These are phyloP conservation scores for Campylomormyrus tamandua DNA, from an alignment of 2,113 vertebrate species.

Conservation along the genomic window DNA sequence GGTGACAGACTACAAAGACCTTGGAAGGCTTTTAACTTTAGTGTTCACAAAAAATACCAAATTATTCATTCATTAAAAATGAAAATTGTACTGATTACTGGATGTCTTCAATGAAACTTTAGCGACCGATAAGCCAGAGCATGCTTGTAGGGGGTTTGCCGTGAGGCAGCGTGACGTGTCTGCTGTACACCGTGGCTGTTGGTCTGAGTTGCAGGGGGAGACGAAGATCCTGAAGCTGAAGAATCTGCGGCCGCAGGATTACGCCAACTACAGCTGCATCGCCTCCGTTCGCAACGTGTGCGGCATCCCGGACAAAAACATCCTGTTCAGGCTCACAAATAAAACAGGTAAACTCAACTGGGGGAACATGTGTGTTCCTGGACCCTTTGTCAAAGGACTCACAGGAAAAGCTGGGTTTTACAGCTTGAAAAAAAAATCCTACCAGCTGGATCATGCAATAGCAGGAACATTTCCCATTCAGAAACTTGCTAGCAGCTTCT, in stretches of 20 bases:
- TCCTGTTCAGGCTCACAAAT: conserved; percentile 83
- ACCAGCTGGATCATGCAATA: background rate
- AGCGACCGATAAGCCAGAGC: background rate
- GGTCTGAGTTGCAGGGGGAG: conserved; percentile 83
- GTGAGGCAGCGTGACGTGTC: conserved; percentile 51
- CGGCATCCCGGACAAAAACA: conserved; percentile 87
- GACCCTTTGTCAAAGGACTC: background rate
- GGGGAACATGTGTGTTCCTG: background rate
- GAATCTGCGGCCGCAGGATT: conserved; percentile 96
- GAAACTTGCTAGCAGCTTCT: background rate
- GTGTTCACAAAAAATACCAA: background rate
- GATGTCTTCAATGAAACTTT: background rate
- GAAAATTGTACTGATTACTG: background rate
- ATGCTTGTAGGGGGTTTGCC: background rate
- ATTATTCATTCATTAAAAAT: background rate
- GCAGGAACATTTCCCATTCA: background rate
- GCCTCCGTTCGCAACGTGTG: conserved; percentile 92
- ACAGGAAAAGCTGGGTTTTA: background rate
- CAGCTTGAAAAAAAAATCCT: background rate
- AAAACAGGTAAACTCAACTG: conserved; percentile 69
- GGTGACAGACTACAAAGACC: background rate
- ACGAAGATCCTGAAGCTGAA: conserved; percentile 98
- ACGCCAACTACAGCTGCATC: conserved; percentile 97
- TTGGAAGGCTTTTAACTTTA: background rate
- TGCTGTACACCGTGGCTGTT: conserved; percentile 52